These are phyloP conservation scores for Sapajus apella DNA, from an alignment of 2,113 vertebrate genomes.

Conservation along the genomic window DNA sequence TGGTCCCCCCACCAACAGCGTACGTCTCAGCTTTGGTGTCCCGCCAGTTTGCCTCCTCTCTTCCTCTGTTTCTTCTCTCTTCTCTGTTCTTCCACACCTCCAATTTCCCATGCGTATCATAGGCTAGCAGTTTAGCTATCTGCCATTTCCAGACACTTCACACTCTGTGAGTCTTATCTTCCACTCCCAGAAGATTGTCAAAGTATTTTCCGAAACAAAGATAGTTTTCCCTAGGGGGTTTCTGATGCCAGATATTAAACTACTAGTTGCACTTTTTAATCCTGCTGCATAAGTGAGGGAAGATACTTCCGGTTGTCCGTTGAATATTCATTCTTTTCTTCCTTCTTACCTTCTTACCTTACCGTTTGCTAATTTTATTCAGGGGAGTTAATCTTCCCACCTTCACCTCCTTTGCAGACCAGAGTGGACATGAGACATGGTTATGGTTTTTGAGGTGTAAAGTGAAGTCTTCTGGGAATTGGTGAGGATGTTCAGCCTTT, in stretches of 20 bases:
- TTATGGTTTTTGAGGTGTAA: background rate
- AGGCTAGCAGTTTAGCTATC: background rate
- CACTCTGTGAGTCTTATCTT: constrained; percentile 34
- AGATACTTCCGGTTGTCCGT: too few relatives aligned
- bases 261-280: background rate
- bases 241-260: background rate
- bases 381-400: background rate
- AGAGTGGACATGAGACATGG: background rate
- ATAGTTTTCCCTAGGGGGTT: background rate
- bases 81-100: background rate
- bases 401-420: background rate
- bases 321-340: background rate
- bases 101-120: background rate
- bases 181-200: background rate
- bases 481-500: background rate
- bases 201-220: constrained; percentile 58
- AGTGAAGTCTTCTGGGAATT: background rate
- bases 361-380: background rate
- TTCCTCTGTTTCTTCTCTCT: background rate
- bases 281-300: background rate
- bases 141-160: background rate
- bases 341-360: background rate
- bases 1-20: background rate
- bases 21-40: background rate
- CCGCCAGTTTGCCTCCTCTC: rapidly evolving